Base-by-base conservation (phyloP, 2,888 invertebrate genomes). In the Ormyrus thymus region DNA sequence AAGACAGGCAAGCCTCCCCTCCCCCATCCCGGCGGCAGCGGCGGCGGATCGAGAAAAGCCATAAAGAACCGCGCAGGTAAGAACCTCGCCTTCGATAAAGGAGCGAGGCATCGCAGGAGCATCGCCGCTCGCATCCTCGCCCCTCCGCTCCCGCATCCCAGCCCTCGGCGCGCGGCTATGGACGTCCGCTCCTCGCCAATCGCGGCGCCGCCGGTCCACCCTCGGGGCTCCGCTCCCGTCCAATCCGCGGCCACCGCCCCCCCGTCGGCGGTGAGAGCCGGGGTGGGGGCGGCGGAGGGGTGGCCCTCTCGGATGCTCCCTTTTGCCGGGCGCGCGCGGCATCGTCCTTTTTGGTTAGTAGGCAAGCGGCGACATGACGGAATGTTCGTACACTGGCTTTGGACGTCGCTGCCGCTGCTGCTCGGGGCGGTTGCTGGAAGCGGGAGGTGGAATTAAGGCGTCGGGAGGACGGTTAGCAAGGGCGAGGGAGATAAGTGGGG, bases 181-280 rank as follows among this genome's bases (percentile, higher is more conserved):
- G 56, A 56, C n/a, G 29, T 29, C 29, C 48, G 53, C 46, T 10
- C 46, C 8, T 6, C 6, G 15, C 75, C 75, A 76, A 76, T 76
- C 10, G 61, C 46, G 29, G 7, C 6, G 3, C 9, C 45, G 15
- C 7, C 55, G 58, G 7, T 76, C 68, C 68, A 69, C 68, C 75
- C 76, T 43, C 64, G 29, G 29, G 29, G 29, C 29, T 29, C 29
- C 29, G 29, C 29, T 29, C 29, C 29, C 29, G 29, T 4, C 29
- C 29, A 29, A 29, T 29, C 29, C 3, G 48, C 10, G 29, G 7
- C 10, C 7, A 6, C 11, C 7, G 13, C 1, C 0, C 5, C 48
- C 59, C 51, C 50, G 43, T 59, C 58, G 10, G n/a, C 4, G 29
- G 11, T 4, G 56, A 15, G 9, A 13, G 7, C 11, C 0, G n/a